Evolutionary conservation across 2,113 vertebrate genomes (phyloP).

Genomic region (Megaleporinus macrocephalus): DNA sequence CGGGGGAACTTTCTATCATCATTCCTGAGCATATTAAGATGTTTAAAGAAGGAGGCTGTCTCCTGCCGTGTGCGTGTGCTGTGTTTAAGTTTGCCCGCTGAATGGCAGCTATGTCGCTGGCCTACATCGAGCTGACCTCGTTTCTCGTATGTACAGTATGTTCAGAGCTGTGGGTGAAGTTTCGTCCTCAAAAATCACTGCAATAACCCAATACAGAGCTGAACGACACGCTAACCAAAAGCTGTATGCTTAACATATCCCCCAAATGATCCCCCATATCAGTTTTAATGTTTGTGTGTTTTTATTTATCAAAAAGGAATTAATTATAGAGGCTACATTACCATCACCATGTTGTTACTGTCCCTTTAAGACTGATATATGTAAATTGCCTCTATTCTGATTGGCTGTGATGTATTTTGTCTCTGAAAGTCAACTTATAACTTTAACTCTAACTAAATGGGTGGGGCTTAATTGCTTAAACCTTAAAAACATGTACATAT

Average conservation of each 20-base stretch:
- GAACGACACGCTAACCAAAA: not conserved
- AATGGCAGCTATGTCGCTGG: slow-evolving; percentile 46
- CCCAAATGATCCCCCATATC: too few species aligned
- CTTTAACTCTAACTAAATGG: too few species aligned
- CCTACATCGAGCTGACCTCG: slow-evolving; percentile 57
- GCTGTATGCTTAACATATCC: not conserved
- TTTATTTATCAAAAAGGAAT: too few species aligned
- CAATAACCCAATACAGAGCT: not conserved
- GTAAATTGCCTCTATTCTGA: too few species aligned
- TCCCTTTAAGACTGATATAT: too few species aligned
- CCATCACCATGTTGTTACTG: too few species aligned
- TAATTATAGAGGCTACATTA: too few species aligned
- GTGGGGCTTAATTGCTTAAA: too few species aligned
- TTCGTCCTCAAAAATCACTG: not conserved
- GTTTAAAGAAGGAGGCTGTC: not conserved
- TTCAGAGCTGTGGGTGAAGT: slow-evolving; percentile 38
- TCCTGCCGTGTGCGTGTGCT: not conserved
- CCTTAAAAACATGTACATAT: too few species aligned
- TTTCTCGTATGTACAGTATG: slow-evolving; percentile 43
- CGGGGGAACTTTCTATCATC: not conserved
- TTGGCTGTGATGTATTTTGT: too few species aligned
- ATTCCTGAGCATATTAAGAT: not conserved
- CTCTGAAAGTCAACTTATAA: too few species aligned
- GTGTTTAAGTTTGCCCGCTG: slow-evolving; percentile 47
- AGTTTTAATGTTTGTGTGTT: too few species aligned